Conservation (phyloP, 2,888 invertebrate genomes). For the Esperia sulphurella region DNA sequence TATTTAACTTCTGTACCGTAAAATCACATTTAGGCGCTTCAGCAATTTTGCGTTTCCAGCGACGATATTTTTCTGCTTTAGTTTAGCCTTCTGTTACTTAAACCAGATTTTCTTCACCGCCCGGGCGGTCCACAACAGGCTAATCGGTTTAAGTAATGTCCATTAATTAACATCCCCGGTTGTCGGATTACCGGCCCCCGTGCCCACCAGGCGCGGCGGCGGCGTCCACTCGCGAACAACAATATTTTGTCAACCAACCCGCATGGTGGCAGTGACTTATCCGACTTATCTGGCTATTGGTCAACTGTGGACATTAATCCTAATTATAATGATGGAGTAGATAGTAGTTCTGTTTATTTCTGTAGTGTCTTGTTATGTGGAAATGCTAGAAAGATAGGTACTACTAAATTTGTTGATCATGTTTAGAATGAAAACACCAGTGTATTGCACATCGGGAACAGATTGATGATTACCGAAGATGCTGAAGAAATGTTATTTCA, state of each 20-base stretch:
- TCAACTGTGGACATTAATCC: slow-evolving; percentile 35
- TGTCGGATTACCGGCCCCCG: slow-evolving; percentile 44
- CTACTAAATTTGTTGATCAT: neutral
- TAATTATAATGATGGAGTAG: slow-evolving; percentile 30
- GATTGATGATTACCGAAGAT: neutral
- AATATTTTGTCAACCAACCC: slow-evolving; percentile 63
- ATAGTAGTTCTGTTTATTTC: neutral
- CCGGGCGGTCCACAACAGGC: slow-evolving; percentile 44
- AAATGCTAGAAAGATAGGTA: neutral
- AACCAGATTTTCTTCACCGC: slow-evolving; percentile 20
- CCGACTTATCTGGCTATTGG: slow-evolving; percentile 21
- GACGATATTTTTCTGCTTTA: too few relatives aligned
- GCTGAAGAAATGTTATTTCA: neutral
- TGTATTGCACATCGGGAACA: neutral
- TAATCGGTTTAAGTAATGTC: slow-evolving; percentile 69
- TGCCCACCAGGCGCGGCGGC: neutral
- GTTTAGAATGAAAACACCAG: neutral
- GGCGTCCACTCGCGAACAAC: slow-evolving; percentile 42
- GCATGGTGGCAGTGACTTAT: slow-evolving; percentile 23
- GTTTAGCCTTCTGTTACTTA: neutral
- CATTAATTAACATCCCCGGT: slow-evolving; percentile 59
- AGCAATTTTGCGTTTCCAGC: too few relatives aligned
- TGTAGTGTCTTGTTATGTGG: neutral
- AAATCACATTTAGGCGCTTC: too few relatives aligned
- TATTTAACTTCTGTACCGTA: too few relatives aligned